Evolutionary conservation across 2,888 invertebrate species (phyloP), one percentile per base, ranked within the genome.

Genomic region (Chloroclysta siterata): DNA sequence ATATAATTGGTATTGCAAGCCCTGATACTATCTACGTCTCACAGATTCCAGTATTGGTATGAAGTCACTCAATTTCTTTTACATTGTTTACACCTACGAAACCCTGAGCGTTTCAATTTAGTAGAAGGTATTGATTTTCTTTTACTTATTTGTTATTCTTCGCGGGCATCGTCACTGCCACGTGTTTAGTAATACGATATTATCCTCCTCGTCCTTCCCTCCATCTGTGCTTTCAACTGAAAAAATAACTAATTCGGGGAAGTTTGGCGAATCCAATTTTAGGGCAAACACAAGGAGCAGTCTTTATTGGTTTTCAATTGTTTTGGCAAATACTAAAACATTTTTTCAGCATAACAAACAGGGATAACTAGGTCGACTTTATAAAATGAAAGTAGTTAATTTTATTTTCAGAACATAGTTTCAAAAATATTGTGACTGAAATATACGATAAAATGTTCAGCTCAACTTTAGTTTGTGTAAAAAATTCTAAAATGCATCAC

Each of bases 141-240:
- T 70, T 68, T 69, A 70, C 74, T 52, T 77, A 75, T 77, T 83
- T 83, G 74, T 65, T 82, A 85, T 84, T 82, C 82, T 66, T 70
- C 57, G 64, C 74, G 70, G 68, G 67, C 66, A 64, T 72, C 63
- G 65, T 57, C 68, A 53, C 71, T 76, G 75, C 75, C 76, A 73
- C 74, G 71, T 82, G 80, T 77, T 80, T 73, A 75, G 72, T 72
- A 73, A 76, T 10, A 77, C 76, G 77, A 79, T 72, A 74, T 72
- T 72, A 72, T 70, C 65, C 15, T 44, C 7, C 68, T 71, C 67
- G 72, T 69, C 36, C 53, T 56, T n/a, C 42, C 56, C 17, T 42
- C 47, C 52, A 57, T 54, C 44, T 46, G 29, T 56, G 39, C 46
- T 17, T 47, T 14, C 22, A 48, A 58, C 57, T 53, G 53, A 8